A percentile compares a stretch with the other conserved stretches of the same genome.
Evolutionary conservation across 2,888 invertebrate species (phyloP).

Genomic region (Leptarthrus brevirostris): DNA sequence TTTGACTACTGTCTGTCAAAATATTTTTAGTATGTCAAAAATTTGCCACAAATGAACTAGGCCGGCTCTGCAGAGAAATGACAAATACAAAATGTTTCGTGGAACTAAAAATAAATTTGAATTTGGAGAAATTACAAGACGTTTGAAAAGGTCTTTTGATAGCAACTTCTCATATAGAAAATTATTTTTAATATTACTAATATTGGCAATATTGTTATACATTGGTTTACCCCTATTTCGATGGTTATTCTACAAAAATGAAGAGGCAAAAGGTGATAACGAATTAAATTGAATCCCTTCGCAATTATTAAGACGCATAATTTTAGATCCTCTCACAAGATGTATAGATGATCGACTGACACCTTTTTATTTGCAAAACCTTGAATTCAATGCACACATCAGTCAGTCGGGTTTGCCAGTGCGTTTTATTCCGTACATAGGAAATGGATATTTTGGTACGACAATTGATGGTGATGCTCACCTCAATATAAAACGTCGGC

Average conservation of each 20-base stretch:
- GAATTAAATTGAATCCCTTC: too few relatives aligned
- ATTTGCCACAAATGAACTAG: too few relatives aligned
- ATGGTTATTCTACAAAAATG: conserved; percentile 71
- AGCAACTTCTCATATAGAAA: conserved; percentile 64
- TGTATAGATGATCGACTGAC: conserved; percentile 76
- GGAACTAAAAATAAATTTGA: conserved; percentile 65
- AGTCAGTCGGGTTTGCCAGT: conserved; percentile 71
- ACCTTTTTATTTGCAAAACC: conserved; percentile 71
- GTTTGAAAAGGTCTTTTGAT: conserved; percentile 62
- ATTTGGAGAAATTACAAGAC: conserved; percentile 62
- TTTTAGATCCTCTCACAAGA: conserved; percentile 69
- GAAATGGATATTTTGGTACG: conserved; percentile 79
- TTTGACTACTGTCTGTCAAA: too few relatives aligned
- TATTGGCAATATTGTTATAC: conserved; percentile 72
- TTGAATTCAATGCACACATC: conserved; percentile 77
- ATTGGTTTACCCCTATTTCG: conserved; percentile 74
- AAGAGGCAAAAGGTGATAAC: conserved; percentile 63
- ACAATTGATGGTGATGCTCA: conserved; percentile 73
- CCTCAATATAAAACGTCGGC: conserved; percentile 75
- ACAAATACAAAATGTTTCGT: conserved; percentile 60
- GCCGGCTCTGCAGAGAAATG: conserved; percentile 13
- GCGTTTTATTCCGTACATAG: conserved; percentile 78
- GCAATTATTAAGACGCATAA: conserved; percentile 17
- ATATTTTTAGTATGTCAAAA: too few relatives aligned
- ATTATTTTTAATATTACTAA: conserved; percentile 66